Percentiles rank a stretch among this genome's conserved stretches.
Conservation (phyloP, 2,113 vertebrate genomes). For the Myrmecophaga tridactyla region DNA sequence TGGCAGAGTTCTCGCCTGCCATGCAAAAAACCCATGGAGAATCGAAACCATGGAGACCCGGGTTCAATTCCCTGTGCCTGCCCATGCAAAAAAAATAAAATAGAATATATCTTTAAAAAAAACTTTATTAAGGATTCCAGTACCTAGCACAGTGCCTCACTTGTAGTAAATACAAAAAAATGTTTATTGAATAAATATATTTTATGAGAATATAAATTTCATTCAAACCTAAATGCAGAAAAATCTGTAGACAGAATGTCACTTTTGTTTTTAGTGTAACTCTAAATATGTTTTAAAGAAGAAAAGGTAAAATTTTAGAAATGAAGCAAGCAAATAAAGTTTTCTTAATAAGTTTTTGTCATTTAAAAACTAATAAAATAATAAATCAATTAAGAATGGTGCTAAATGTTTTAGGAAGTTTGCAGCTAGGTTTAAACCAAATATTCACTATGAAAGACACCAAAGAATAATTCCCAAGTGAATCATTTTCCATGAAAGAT, state of each 20-base stretch:
- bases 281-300: not conserved
- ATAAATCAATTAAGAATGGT: not conserved
- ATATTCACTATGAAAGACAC: slow-evolving; percentile 11
- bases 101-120: no score
- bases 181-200: not conserved
- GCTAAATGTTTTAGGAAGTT: slow-evolving; percentile 47
- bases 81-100: no score
- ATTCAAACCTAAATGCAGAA: not conserved
- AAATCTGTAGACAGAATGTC: not conserved
- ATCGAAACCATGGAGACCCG: no score
- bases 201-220: not conserved
- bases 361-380: slow-evolving; percentile 42
- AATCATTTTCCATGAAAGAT: not conserved
- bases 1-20: no score
- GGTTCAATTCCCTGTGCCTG: no score
- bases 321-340: not conserved
- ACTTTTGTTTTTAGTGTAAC: not conserved
- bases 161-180: not conserved
- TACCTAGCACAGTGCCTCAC: not conserved
- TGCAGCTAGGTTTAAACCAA: slow-evolving; percentile 24
- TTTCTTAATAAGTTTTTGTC: slow-evolving; percentile 13
- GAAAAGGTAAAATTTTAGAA: slow-evolving; percentile 11
- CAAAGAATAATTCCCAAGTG: slow-evolving; percentile 5
- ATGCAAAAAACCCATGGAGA: no score
- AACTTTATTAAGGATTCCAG: not conserved